A percentile compares a stretch with the other conserved stretches of the same genome.
phyloP scores from a whole-genome alignment of 2,888 invertebrate genomes.

The Hypsopygia costalis region DNA sequence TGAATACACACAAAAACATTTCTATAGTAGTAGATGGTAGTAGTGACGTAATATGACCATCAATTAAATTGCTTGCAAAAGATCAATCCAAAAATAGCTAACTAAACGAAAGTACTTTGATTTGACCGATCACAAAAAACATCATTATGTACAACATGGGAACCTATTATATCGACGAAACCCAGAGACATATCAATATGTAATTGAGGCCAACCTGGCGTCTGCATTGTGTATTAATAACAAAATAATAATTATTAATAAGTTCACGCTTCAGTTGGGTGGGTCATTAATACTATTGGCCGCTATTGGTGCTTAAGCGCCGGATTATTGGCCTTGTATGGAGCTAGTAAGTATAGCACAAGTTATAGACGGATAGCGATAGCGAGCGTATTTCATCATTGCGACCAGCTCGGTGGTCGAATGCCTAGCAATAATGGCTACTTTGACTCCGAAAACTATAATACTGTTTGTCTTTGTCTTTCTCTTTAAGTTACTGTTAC shows the following conservation, averaged over 20 bases:
- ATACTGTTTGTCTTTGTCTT: no score
- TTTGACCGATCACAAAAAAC: background rate
- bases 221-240: slow-evolving; percentile 28
- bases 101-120: background rate
- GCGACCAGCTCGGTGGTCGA: no score
- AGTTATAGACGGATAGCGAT: slow-evolving; percentile 8
- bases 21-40: no score
- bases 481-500: no score
- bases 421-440: no score
- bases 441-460: no score
- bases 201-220: slow-evolving; percentile 41
- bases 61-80: no score
- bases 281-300: slow-evolving; percentile 20
- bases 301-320: slow-evolving; percentile 24
- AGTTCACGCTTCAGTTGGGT: slow-evolving; percentile 27
- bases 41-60: background rate
- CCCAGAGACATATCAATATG: slow-evolving; percentile 31
- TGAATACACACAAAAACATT: no score
- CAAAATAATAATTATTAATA: slow-evolving; percentile 46
- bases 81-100: background rate
- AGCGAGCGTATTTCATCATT: no score
- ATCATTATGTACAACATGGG: slow-evolving; percentile 14
- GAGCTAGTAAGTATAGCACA: slow-evolving; percentile 14
- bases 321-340: slow-evolving; percentile 21
- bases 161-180: slow-evolving; percentile 16